These are phyloP conservation scores for Tachypleus tridentatus DNA, from an alignment of 1,140 invertebrate genomes.

Conservation along the genomic window DNA sequence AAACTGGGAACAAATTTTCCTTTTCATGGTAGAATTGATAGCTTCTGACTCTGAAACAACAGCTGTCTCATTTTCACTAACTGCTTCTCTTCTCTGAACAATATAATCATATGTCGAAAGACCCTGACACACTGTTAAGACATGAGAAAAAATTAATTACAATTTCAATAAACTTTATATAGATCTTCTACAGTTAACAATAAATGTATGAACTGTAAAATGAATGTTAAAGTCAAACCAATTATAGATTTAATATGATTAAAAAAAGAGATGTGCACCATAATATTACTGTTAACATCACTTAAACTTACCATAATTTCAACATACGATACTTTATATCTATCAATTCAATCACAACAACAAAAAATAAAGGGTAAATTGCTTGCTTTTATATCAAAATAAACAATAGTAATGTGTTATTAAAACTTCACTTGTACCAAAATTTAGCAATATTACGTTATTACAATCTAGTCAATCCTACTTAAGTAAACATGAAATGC, in stretches of 20 bases:
- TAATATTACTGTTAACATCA: too few species aligned
- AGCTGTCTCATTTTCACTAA: neutral
- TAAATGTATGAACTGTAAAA: neutral
- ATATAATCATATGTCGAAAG: constrained; percentile 79
- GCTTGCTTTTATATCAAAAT: too few species aligned
- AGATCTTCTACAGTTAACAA: neutral
- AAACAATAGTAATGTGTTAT: neutral
- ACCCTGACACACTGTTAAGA: constrained; percentile 69
- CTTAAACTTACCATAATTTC: too few species aligned
- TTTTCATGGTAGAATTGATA: too few species aligned
- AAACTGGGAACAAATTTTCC: too few species aligned
- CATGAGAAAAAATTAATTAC: constrained; percentile 49
- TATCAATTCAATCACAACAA: neutral
- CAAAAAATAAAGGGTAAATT: neutral
- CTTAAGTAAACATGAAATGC: constrained; percentile 77
- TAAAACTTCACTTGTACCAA: neutral
- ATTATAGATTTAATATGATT: neutral
- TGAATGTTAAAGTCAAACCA: too few species aligned
- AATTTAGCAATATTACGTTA: neutral
- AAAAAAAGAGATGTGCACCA: constrained; percentile 4
- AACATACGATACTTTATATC: too few species aligned
- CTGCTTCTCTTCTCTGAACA: constrained; percentile 22
- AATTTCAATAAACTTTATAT: neutral
- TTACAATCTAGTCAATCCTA: constrained; percentile 24
- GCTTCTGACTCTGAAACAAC: too few species aligned